Conservation (phyloP, 2,888 invertebrate species). For the Antheraea yamamai region DNA sequence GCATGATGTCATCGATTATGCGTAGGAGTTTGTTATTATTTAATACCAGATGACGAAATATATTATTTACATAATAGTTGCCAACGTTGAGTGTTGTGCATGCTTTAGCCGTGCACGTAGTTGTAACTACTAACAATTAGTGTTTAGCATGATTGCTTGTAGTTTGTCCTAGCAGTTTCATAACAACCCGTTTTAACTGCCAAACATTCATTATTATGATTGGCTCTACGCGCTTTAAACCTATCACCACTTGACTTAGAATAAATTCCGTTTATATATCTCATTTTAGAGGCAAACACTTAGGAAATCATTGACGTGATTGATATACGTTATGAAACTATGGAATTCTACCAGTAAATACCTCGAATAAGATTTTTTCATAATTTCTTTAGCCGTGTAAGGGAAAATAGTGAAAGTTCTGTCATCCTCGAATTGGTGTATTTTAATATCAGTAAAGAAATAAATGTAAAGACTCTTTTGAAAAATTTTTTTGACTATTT, state of each 20-base stretch:
- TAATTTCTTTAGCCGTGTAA: too few relatives aligned
- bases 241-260: neutral
- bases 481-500: too few relatives aligned
- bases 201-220: neutral
- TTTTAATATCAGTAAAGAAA: neutral
- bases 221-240: neutral
- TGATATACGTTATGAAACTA: neutral
- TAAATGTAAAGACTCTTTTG: too few relatives aligned
- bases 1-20: conserved; percentile 59
- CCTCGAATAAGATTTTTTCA: too few relatives aligned
- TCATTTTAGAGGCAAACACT: neutral
- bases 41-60: conserved; percentile 6
- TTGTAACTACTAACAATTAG: neutral
- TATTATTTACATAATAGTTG: neutral
- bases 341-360: neutral
- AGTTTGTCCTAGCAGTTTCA: conserved; percentile 1
- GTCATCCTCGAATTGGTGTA: neutral
- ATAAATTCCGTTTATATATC: neutral
- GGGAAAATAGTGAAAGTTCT: too few relatives aligned
- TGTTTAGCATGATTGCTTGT: neutral
- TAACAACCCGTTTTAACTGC: neutral
- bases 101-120: neutral
- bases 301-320: neutral
- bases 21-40: conserved; percentile 46
- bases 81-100: neutral